Conservation (phyloP, 2,113 vertebrate genomes). For the pig (Sus scrofa) region DNA sequence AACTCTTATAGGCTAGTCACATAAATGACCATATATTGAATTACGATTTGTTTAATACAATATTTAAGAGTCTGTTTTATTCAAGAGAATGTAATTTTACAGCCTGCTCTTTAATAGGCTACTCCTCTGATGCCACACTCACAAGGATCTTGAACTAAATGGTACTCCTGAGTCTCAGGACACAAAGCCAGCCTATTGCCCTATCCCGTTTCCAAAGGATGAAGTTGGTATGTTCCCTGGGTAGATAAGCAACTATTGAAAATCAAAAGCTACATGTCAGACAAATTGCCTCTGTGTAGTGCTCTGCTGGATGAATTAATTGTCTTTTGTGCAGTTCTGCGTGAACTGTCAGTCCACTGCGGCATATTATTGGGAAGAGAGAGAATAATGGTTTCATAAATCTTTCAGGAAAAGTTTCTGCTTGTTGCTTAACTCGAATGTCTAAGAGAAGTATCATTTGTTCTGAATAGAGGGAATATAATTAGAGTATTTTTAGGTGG, state of each 20-base stretch:
- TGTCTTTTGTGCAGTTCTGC: conserved; percentile 63
- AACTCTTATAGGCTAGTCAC: background rate
- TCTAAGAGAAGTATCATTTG: conserved; percentile 14
- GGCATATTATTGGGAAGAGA: conserved; percentile 51
- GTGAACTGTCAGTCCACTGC: conserved; percentile 42
- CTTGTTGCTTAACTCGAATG: conserved; percentile 14
- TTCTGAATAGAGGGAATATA: background rate
- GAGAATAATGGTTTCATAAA: conserved; percentile 70
- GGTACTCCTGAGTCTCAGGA: background rate
- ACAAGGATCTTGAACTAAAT: background rate
- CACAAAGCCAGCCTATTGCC: background rate
- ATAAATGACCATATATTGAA: background rate
- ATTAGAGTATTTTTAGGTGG: background rate
- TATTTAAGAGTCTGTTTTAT: background rate
- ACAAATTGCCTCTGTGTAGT: conserved; percentile 56
- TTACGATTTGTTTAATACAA: background rate
- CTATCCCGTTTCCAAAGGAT: conserved; percentile 8
- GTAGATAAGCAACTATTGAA: conserved; percentile 66
- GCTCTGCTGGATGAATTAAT: conserved; percentile 65
- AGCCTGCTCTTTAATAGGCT: background rate
- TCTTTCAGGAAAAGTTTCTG: conserved; percentile 49
- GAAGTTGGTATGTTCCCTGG: conserved; percentile 33
- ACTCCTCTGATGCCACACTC: background rate
- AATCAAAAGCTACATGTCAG: conserved; percentile 67
- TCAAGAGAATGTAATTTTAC: background rate